Evolutionary conservation across 2,888 invertebrate genomes (phyloP).

Genomic region (Drosophila testacea): DNA sequence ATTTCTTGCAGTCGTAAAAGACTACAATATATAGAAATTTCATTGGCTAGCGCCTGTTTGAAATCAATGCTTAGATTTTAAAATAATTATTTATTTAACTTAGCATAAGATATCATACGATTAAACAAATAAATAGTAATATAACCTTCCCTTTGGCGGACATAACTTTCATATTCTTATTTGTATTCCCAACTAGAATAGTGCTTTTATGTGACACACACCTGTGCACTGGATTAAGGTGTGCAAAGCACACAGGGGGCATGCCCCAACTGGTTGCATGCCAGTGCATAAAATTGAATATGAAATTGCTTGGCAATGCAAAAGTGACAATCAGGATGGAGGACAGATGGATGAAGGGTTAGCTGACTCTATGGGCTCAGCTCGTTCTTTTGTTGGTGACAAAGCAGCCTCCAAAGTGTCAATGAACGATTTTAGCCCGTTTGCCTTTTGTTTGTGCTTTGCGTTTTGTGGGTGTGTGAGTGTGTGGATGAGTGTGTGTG

Average conservation of each 20-base stretch:
- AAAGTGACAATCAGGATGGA: conserved; percentile 39
- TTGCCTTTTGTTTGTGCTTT: conserved; percentile 56
- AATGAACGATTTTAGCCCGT: conserved; percentile 75
- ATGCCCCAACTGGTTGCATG: conserved; percentile 29
- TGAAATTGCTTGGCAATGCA: conserved; percentile 55
- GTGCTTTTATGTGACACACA: conserved; percentile 7
- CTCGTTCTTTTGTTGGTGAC: conserved; percentile 31
- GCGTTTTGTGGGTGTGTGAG: conserved; percentile 30
- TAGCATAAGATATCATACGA: neutral
- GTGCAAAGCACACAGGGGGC: neutral
- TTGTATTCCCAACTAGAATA: neutral
- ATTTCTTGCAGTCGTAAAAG: neutral
- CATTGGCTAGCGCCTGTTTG: neutral
- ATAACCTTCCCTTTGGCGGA: neutral
- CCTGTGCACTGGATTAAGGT: conserved; percentile 18
- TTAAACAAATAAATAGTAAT: neutral
- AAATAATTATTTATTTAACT: neutral
- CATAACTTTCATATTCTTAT: neutral
- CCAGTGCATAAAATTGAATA: conserved; percentile 64
- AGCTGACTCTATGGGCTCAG: conserved; percentile 27
- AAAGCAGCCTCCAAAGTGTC: conserved; percentile 68
- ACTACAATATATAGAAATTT: neutral
- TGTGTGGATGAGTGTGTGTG: conserved; percentile 20
- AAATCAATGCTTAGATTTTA: neutral
- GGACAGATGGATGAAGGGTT: conserved; percentile 19